Conservation (phyloP, 2,888 invertebrate genomes). For the Chironomus riparius region DNA sequence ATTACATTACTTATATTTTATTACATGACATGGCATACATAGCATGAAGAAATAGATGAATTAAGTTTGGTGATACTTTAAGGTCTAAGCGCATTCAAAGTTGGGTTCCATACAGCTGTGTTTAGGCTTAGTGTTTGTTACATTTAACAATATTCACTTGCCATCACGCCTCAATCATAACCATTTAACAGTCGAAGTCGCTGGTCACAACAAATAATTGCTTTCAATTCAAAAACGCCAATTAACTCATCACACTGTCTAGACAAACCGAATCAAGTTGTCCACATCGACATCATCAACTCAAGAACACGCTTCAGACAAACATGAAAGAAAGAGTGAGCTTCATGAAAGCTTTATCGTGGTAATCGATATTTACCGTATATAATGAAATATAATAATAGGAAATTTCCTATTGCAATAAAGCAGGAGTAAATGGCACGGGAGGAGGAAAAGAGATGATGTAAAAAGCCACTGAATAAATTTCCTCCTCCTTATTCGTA, state of each 20-base stretch:
- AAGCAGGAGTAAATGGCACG: not conserved
- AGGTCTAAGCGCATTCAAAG: too few relatives aligned
- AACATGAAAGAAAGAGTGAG: not conserved
- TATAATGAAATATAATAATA: slow-evolving; percentile 18
- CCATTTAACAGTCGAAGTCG: too few relatives aligned
- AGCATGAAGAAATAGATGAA: not conserved
- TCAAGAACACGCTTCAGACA: not conserved
- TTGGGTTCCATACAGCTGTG: too few relatives aligned
- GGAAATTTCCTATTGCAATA: slow-evolving; percentile 15
- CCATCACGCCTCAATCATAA: too few relatives aligned
- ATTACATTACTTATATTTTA: not conserved
- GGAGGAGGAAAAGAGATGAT: too few relatives aligned
- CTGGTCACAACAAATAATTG: too few relatives aligned
- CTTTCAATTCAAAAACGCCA: too few relatives aligned
- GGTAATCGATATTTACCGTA: slow-evolving; percentile 20
- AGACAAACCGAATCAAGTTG: not conserved
- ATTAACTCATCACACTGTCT: too few relatives aligned
- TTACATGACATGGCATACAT: not conserved
- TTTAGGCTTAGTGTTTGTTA: too few relatives aligned
- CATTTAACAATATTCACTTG: too few relatives aligned
- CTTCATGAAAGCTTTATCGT: slow-evolving; percentile 15
- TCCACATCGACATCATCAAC: not conserved
- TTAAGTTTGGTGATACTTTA: too few relatives aligned
- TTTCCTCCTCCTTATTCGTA: not conserved
- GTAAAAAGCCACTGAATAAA: too few relatives aligned